These are phyloP conservation scores for Oreortyx pictus DNA, from an alignment of 2,797 vertebrate genomes.

Conservation along the genomic window DNA sequence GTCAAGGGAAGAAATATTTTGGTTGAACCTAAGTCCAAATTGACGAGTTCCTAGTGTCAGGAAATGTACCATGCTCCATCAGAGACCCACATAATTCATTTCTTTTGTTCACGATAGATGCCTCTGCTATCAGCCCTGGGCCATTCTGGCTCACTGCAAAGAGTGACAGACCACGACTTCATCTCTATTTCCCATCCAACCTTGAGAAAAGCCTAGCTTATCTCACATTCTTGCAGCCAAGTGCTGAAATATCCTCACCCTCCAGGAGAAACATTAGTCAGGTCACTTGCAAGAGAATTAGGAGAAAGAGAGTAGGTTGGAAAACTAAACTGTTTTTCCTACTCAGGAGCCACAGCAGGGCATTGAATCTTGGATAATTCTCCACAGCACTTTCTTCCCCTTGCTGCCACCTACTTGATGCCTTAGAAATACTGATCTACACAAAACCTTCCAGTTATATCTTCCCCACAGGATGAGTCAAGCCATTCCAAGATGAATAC, in stretches of 20 bases:
- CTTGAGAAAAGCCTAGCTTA: background rate
- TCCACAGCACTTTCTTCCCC: background rate
- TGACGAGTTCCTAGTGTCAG: background rate
- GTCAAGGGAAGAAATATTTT: background rate
- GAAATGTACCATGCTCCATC: fast-evolving
- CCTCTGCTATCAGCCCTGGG: background rate
- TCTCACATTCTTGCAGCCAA: background rate
- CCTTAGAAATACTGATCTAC: background rate
- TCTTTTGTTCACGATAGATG: background rate
- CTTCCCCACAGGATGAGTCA: slow-evolving; percentile 48
- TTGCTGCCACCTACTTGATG: no score
- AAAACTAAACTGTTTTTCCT: background rate
- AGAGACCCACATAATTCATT: background rate
- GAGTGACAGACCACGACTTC: background rate
- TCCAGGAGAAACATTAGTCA: background rate
- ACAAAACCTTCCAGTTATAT: slow-evolving; percentile 83
- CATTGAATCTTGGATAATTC: background rate
- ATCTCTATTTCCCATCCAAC: background rate
- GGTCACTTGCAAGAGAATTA: background rate
- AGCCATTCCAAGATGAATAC: background rate
- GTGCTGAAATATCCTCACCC: background rate
- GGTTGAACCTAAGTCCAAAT: background rate
- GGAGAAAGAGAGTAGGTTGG: no score
- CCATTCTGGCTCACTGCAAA: background rate
- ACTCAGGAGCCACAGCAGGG: background rate